Base-by-base conservation (phyloP, 2,797 vertebrate species). In the Pseudochirops corinnae region DNA sequence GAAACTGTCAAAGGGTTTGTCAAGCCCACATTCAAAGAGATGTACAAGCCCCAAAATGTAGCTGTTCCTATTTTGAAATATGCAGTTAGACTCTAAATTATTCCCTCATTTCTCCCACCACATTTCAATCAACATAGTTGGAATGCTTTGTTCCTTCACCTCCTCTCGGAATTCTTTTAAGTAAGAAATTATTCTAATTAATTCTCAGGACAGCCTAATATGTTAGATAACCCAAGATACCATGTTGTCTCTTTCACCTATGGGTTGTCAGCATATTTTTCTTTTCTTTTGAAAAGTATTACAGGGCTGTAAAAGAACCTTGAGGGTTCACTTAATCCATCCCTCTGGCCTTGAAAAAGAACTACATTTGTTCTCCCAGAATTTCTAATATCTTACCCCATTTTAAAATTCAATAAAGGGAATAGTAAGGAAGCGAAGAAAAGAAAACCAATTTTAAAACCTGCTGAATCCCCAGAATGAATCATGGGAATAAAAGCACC, bases 361-460 rank as follows among this genome's bases (percentile, higher is more conserved):
- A 87, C 74, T 87, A 87, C 39, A 26, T 82, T 82, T 82, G 74
- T 82, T 82, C 74, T 82, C 74, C 74, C 39, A 87, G 96, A 97
- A 95, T 97, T 96, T 96, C 92, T 98, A 97, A 98, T 95, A 96
- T 98, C 97, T 97, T 96, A 46, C 94, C 96, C 91, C 96, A 95
- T 96, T 94, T 96, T 96, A 96, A 97, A 93, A 97, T 92, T 57
- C 93, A 97, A 96, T 97, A 97, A 97, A 97, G 60, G 97, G 96
- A 97, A 82, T 97, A 97, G 97, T 94, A 97, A 98, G 93, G 97
- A 96, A 97, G 91, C 94, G 97, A 96, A 97, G 91, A 96, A 97
- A 97, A 97, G 97, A 97, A 97, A 98, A 94, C 94, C 97, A 97
- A 97, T 97, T 98, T 97, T 97, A 96, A 98, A 97, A 97, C 92